These are phyloP conservation scores for Eptesicus fuscus DNA, from an alignment of 2,113 vertebrate genomes.

Conservation along the genomic window DNA sequence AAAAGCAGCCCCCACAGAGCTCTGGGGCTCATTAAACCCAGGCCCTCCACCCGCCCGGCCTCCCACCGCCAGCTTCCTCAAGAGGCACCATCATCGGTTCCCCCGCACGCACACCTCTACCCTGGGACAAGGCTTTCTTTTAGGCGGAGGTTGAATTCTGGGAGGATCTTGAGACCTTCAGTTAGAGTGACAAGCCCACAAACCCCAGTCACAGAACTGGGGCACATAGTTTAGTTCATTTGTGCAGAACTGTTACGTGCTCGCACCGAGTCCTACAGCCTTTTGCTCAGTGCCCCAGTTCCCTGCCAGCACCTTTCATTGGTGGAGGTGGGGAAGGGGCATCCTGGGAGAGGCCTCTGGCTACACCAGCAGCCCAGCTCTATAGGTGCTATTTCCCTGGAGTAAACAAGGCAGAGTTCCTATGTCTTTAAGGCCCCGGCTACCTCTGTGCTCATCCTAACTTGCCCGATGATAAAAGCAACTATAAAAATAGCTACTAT, in stretches of 20 bases:
- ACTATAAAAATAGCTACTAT: neutral
- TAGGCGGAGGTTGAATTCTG: neutral
- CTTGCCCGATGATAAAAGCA: neutral
- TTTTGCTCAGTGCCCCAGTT: neutral
- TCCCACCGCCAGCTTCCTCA: neutral
- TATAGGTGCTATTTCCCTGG: neutral
- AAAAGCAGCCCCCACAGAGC: conserved; percentile 64
- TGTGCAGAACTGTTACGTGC: neutral
- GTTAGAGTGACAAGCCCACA: neutral
- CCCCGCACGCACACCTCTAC: neutral
- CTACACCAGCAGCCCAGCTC: neutral
- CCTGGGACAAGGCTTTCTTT: neutral
- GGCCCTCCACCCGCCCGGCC: conserved; percentile 39
- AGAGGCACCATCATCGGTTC: neutral
- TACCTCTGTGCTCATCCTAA: neutral
- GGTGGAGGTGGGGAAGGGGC: neutral
- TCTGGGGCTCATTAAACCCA: conserved; percentile 70
- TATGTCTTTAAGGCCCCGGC: neutral
- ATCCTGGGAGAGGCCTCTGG: too few relatives aligned
- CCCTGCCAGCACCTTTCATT: neutral
- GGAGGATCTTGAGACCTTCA: neutral
- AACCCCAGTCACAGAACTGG: neutral
- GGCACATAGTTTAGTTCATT: neutral
- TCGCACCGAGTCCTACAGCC: neutral
- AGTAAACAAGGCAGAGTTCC: neutral